phyloP scores from a whole-genome alignment of 2,888 invertebrate genomes.

The Hirtodrosophila duncani region DNA sequence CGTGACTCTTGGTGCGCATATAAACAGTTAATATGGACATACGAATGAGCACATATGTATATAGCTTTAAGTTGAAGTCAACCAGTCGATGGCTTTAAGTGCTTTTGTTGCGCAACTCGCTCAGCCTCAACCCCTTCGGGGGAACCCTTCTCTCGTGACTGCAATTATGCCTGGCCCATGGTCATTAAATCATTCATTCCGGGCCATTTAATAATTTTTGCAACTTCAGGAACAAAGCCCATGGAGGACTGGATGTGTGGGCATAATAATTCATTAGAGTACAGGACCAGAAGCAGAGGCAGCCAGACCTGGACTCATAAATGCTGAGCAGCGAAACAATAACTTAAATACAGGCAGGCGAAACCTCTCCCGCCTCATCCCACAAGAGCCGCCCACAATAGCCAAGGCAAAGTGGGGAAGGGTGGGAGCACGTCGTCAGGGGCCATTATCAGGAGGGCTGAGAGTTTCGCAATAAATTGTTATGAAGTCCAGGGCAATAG shows the following conservation, averaged over 20 bases:
- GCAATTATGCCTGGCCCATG: constrained; percentile 51
- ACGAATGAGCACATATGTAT: too few species aligned
- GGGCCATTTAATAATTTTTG: constrained; percentile 71
- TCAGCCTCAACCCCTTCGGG: constrained; percentile 40
- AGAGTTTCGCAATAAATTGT: constrained; percentile 48
- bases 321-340: constrained; percentile 53
- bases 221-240: constrained; percentile 27
- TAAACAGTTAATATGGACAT: not conserved
- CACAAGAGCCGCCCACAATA: constrained; percentile 20
- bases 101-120: constrained; percentile 4
- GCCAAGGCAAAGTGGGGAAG: constrained; percentile 22
- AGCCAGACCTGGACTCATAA: constrained; percentile 41
- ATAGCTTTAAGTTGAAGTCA: constrained; percentile 8
- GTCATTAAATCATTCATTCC: constrained; percentile 76
- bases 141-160: constrained; percentile 50
- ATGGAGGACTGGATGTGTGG: not conserved
- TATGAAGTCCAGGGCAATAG: constrained; percentile 29
- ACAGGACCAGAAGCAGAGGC: constrained; percentile 3
- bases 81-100: constrained; percentile 13
- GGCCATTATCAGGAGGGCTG: too few species aligned
- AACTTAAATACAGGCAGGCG: constrained; percentile 48
- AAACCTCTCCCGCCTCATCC: constrained; percentile 4
- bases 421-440: too few species aligned
- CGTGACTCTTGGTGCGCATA: constrained; percentile 43
- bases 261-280: constrained; percentile 68